Percentiles rank a stretch among this genome's conserved stretches.
Conservation (phyloP, 2,888 invertebrate genomes). For the Apamea monoglypha region DNA sequence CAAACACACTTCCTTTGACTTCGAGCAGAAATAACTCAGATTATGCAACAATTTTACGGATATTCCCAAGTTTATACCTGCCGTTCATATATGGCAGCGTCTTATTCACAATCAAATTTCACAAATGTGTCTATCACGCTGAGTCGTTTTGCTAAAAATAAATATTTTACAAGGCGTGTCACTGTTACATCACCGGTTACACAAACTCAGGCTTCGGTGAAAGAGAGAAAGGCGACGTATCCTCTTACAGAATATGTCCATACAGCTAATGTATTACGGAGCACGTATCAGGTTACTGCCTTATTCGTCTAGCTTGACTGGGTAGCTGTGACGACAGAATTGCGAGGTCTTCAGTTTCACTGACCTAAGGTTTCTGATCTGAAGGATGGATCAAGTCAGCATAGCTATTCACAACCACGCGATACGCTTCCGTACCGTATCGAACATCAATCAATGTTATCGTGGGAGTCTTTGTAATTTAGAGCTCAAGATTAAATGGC, state of each 20-base stretch:
- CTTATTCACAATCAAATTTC: slow-evolving; percentile 29
- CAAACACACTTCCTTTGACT: not conserved
- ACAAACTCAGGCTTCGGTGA: slow-evolving; percentile 28
- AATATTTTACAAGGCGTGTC: slow-evolving; percentile 49
- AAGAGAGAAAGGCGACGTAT: slow-evolving; percentile 57
- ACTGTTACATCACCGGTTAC: slow-evolving; percentile 52
- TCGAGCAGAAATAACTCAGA: not conserved
- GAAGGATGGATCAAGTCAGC: not conserved
- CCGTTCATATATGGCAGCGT: not conserved
- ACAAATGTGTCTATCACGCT: slow-evolving; percentile 40
- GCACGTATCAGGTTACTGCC: slow-evolving; percentile 28
- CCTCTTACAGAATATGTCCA: slow-evolving; percentile 49
- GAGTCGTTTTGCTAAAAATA: slow-evolving; percentile 50
- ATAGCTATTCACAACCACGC: not conserved
- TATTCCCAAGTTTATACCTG: not conserved
- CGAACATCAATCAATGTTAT: too few species aligned
- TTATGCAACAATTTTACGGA: slow-evolving; percentile 23
- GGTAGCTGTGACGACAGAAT: not conserved
- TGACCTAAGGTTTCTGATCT: not conserved
- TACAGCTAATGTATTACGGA: slow-evolving; percentile 25
- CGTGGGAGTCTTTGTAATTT: too few species aligned
- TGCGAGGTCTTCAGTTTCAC: not conserved
- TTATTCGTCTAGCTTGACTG: not conserved
- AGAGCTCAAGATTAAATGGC: too few species aligned
- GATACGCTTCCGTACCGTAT: too few species aligned